Conservation (phyloP, 2,888 invertebrate genomes). For the Tipula lateralis region DNA sequence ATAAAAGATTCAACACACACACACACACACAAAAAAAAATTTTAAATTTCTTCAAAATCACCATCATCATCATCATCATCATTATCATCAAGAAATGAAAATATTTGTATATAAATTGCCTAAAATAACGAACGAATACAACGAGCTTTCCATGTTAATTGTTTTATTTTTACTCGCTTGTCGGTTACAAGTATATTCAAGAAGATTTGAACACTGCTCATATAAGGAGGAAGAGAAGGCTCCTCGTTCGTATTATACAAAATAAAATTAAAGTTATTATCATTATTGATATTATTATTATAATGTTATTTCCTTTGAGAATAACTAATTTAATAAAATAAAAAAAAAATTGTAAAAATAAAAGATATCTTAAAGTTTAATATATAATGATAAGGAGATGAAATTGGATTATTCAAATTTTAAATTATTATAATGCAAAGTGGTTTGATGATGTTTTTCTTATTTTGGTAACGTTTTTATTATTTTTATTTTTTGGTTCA, state of each 20-base stretch:
- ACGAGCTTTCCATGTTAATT: conserved; percentile 6
- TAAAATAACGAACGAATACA: not conserved
- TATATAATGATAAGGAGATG: not conserved
- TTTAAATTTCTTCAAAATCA: not conserved
- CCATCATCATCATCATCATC: not conserved
- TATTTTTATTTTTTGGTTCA: not conserved
- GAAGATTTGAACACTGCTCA: not conserved
- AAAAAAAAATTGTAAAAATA: not conserved
- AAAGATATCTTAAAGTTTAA: not conserved
- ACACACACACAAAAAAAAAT: not conserved
- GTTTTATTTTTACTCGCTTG: not conserved
- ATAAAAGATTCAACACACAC: not conserved
- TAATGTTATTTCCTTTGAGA: conserved; percentile 9
- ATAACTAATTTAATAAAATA: conserved; percentile 7
- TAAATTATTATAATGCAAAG: conserved; percentile 16
- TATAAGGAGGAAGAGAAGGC: not conserved
- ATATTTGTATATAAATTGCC: not conserved
- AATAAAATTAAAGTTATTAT: conserved; percentile 7
- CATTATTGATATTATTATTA: not conserved
- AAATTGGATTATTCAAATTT: not conserved
- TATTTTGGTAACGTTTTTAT: not conserved
- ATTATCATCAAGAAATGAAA: not conserved
- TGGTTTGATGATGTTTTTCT: not conserved
- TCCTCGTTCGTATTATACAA: not conserved
- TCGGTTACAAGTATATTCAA: not conserved